Evolutionary conservation across 2,888 invertebrate genomes (phyloP), one percentile per base, ranked within the genome.

Genomic region (Mythimna impura): DNA sequence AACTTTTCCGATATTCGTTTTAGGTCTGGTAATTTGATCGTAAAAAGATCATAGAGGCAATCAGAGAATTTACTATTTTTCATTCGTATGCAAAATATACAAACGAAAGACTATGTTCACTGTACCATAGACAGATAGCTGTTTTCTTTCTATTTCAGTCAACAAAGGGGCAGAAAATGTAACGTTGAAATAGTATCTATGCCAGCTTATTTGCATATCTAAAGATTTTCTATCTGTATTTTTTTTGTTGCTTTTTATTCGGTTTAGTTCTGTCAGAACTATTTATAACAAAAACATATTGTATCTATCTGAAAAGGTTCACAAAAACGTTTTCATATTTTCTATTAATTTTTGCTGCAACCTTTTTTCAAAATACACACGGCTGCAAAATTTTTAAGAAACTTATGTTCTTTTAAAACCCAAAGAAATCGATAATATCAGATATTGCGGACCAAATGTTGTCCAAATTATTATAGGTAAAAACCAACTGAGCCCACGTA

Each of bases 81-180:
- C 17, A 36, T 66, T 54, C 25, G 14, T 30, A 50, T n/a, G 12
- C 14, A 17, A 68, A 68, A 61, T 54, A 36, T 50, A 74, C 14
- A 54, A 67, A 74, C 36, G 20, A 22, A 66, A 68, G 22, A 8
- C 22, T 22, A 55, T 73, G 17, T 40, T 61, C 22, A 76, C 22
- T 77, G 12, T 47, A 17, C 47, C 47, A 47, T 47, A 47, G 47
- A 47, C 47, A 47, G 47, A 47, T 47, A 47, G 47, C 47, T 17
- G 17, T 20, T 47, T 47, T 47, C 14, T 47, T 7, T 5, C 47
- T 61, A 47, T 67, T 74, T 50, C 6, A 36, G 4, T 61, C 30
- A 60, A 22, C 36, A 55, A 12, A 47, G 6, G 7, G 10, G 6
- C 7, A 34, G 17, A 47, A 52, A 36, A 54, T 58, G 36, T 34